Evolutionary conservation across 1,140 invertebrate species (phyloP), one percentile per base, ranked within the genome.

Genomic region (Aphaenogaster ashmeadi): DNA sequence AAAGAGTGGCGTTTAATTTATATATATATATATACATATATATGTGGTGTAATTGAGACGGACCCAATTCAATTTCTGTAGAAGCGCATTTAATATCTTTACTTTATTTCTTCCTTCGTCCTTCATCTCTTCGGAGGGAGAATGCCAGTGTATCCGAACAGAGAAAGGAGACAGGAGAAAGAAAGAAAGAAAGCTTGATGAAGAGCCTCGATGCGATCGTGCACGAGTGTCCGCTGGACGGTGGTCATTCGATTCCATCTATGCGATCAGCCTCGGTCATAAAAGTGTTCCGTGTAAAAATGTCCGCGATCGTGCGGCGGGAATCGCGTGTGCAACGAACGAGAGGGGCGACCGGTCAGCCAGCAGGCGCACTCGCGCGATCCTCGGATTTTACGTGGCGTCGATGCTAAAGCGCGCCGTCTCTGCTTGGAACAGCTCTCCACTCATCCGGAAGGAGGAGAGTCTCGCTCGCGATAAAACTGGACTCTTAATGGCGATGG

Each of bases 351-450:
- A n/a, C 38, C 44, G 58, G 15, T 52, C 15, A 21, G 21, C 18
- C 33, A 21, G 33, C 58, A 6, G 33, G 36, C 74, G 11, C 58
- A 11, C 56, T 58, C 72, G 41, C 72, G 56, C 71, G 71, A 85
- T 85, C 64, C 74, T 54, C 47, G 38, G 58, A 78, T 86, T 79
- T 86, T 86, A 87, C 64, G 62, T 69, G 62, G 62, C 41, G 27
- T 60, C 64, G 62, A 38, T 58, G 64, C 52, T 86, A 33, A 81
- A 71, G 33, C 66, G 60, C 15, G 18, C 5, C 52, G 52, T 72
- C 52, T 72, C 52, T 41, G 13, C 67, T 36, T 36, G 36, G 18
- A 38, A 13, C 9, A 38, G 56, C 38, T 86, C 36, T 36, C 47
- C 41, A 8, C 36, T 52, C 64, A 67, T 67, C 33, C 21, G 18